Evolutionary conservation across 2,888 invertebrate species (phyloP).

Genomic region (Trachelus iudaicus): DNA sequence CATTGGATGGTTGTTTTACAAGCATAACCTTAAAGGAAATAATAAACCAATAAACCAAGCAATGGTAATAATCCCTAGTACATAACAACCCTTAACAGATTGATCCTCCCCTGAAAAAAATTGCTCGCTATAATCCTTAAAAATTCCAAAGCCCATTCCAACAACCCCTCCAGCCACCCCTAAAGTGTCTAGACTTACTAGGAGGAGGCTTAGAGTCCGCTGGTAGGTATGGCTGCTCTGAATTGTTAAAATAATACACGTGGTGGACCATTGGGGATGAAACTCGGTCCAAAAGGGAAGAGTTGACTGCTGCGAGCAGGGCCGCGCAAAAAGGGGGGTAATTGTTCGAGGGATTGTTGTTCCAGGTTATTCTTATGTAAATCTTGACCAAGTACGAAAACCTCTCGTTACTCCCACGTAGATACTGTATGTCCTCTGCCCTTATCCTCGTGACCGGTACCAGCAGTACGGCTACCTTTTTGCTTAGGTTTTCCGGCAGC

Average conservation of each 20-base stretch:
- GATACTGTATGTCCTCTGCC: not conserved
- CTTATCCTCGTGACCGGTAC: not conserved
- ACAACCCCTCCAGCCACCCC: not conserved
- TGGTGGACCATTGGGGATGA: not conserved
- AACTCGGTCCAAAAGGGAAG: constrained; percentile 10
- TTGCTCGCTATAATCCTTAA: not conserved
- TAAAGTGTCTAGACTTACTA: not conserved
- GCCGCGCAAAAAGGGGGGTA: constrained; percentile 53
- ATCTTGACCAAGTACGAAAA: constrained; percentile 53
- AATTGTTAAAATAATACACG: not conserved
- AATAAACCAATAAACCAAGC: not conserved
- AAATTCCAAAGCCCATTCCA: not conserved
- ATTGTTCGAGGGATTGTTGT: constrained; percentile 61
- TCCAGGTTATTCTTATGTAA: constrained; percentile 63
- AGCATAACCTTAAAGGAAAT: not conserved
- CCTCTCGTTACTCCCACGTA: not conserved
- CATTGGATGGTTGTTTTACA: not conserved
- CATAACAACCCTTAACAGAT: not conserved
- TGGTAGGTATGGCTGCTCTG: not conserved
- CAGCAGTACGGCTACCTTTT: not conserved
- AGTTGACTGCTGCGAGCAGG: constrained; percentile 28
- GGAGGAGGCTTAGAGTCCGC: not conserved
- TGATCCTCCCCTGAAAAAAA: not conserved
- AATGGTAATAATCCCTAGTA: not conserved
- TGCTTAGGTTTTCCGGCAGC: not conserved